Evolutionary conservation across 2,797 vertebrate genomes (phyloP), one percentile per base, ranked within the genome.

Genomic region (Poecilia picta): DNA sequence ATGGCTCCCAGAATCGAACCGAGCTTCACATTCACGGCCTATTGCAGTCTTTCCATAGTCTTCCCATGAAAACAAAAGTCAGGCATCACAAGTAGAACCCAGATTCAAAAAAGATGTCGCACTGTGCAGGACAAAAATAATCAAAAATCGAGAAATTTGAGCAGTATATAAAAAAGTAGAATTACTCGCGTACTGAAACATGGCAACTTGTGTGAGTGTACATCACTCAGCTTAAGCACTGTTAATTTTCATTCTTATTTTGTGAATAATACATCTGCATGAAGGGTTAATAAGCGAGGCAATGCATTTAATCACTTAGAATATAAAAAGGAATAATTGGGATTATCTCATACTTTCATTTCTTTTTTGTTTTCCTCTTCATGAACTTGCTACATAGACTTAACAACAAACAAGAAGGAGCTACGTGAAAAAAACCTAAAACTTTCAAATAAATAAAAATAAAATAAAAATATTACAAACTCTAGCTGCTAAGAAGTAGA

Each of bases 1-100:
- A 43, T 70, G 46, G 46, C 8, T 86, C 81, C 8, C 25, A 36
- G 70, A 81, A 75, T 16, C n/a, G 76, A 84, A 46, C 8, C 59
- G 5, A 82, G 76, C 53, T 80, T 10, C 77, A 62, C 84, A 86
- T 77, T 75, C 39, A 11, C 75, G 28, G 59, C 20, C 73, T 62
- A 47, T 72, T 68, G 64, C 64, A 39, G 45, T 25, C 45, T 1
- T 85, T 87, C 83, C 90, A 87, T 88, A 92, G 82, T 86, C 87
- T 87, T 86, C 81, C 89, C 86, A 90, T 92, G 83, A 95, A 93
- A 95, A 96, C 93, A 93, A 90, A 81, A 75, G 72, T 6, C 43
- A 95, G 94, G 47, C 94, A 73, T 81, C 49, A 85, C 20, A 45
- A 93, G 75, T 88, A 84, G 80, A 55, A 64, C 77, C 0, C 82